These are phyloP conservation scores for Zosterops pallidus DNA, from an alignment of 2,113 vertebrate genomes.

Conservation along the genomic window DNA sequence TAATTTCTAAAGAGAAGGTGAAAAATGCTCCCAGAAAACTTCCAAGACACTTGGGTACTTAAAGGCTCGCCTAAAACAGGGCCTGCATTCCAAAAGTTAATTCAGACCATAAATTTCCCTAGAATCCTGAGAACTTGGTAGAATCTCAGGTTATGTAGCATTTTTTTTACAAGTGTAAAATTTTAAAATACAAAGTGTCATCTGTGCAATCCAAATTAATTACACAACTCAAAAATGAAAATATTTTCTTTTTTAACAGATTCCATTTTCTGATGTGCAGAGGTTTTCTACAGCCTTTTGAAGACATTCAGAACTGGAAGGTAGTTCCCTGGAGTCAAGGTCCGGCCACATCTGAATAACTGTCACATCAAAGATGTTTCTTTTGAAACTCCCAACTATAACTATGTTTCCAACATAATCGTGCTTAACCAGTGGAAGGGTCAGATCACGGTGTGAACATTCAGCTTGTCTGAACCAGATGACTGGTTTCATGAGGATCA, in stretches of 20 bases:
- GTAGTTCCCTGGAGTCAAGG: background rate
- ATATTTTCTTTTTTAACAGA: background rate
- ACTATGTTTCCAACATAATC: background rate
- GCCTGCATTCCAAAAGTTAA: background rate
- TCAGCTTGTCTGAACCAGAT: background rate
- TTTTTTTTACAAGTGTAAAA: background rate
- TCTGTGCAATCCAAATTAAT: background rate
- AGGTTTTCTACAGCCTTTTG: background rate
- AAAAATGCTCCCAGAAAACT: background rate
- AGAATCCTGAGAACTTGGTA: background rate
- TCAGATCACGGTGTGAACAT: background rate
- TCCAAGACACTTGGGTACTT: background rate
- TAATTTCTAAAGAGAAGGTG: background rate
- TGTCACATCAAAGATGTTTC: background rate
- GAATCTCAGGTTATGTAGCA: background rate
- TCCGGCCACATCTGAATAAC: background rate
- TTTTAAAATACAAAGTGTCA: background rate
- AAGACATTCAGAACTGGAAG: background rate
- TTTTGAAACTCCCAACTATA: background rate
- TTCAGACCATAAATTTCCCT: background rate
- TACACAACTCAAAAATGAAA: background rate
- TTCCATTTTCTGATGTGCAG: background rate
- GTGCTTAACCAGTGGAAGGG: background rate
- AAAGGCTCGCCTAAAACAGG: background rate
- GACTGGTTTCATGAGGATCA: background rate